These are phyloP conservation scores for Phortica magna DNA, from an alignment of 2,888 invertebrate genomes.

Conservation along the genomic window DNA sequence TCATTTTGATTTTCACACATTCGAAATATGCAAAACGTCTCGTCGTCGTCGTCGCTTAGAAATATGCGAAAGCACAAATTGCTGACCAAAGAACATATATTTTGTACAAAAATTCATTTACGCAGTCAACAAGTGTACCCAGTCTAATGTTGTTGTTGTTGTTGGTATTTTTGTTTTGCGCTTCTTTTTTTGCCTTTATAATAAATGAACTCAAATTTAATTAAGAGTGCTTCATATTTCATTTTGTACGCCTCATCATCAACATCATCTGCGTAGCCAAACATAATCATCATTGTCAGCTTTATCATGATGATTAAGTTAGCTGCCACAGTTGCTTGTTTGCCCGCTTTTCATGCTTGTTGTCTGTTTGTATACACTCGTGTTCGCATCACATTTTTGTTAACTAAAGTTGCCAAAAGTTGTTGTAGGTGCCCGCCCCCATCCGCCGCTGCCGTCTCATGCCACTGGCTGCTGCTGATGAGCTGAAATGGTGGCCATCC, in stretches of 20 bases:
- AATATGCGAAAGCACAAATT: not conserved
- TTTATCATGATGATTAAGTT: slow-evolving; percentile 46
- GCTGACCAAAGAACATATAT: not conserved
- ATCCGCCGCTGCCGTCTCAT: not conserved
- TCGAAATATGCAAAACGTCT: not conserved
- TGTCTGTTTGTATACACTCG: not conserved
- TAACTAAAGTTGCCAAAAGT: slow-evolving; percentile 56
- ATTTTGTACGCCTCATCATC: slow-evolving; percentile 45
- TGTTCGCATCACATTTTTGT: slow-evolving; percentile 41
- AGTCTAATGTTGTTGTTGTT: not conserved
- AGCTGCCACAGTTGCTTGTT: slow-evolving; percentile 33
- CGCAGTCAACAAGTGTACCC: slow-evolving; percentile 20
- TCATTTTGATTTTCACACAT: not conserved
- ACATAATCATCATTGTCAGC: slow-evolving; percentile 43
- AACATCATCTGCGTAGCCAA: slow-evolving; percentile 42
- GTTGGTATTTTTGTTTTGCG: not conserved
- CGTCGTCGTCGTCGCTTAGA: not conserved
- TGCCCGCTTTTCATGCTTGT: not conserved
- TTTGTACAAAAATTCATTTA: slow-evolving; percentile 13
- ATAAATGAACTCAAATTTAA: slow-evolving; percentile 72
- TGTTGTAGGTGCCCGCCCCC: not conserved
- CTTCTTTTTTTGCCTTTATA: slow-evolving; percentile 7
- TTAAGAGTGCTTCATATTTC: slow-evolving; percentile 66
- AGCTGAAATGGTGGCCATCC: not conserved
- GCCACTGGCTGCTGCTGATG: not conserved